Base-by-base conservation (phyloP, 2,113 vertebrate species). In the Heterochromis multidens region DNA sequence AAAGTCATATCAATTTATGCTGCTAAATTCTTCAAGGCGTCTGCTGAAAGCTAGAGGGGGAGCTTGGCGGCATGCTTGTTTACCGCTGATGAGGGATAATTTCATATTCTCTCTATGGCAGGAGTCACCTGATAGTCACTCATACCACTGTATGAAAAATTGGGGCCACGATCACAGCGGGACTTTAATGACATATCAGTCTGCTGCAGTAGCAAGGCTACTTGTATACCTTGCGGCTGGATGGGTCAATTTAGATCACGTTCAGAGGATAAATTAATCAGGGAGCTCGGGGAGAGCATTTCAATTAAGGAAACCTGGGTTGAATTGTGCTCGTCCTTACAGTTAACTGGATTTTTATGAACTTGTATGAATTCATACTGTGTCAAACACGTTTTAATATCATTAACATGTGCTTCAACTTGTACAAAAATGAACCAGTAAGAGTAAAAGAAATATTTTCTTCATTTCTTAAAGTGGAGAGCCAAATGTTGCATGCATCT, bases 101-200 rank as follows among this genome's bases (percentile, higher is more conserved):
- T 97, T 95, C 94, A 96, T 96, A 96, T 95, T 96, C 84, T 87
- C 77, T 52, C 78, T 23, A 25, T 13, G 56, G 82, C 56, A 11
- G 80, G 65, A 83, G 77, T 79, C 89, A 87, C 95, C 94, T 95
- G 93, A 97, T 93, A 96, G 90, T 92, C 92, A 91, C 86, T 88
- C 96, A 95, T 96, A 96, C 93, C 96, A 93, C 92, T 95, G 94
- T 93, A 93, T 96, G 96, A 97, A 96, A 96, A 96, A 96, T 94
- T 78, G 96, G 96, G 97, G 97, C 97, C 97, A 97, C 96, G 95
- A 97, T 97, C 96, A 95, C 96, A 96, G 97, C 95, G 96, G 95
- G 96, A 96, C 88, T 96, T 93, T 95, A 96, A 96, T 97, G 97
- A 97, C 96, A 93, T 89, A 92, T 91, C 91, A 81, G 89, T 90